These are phyloP conservation scores for Drosophila subpulchrella DNA, from an alignment of 1,140 invertebrate species.

Conservation along the genomic window DNA sequence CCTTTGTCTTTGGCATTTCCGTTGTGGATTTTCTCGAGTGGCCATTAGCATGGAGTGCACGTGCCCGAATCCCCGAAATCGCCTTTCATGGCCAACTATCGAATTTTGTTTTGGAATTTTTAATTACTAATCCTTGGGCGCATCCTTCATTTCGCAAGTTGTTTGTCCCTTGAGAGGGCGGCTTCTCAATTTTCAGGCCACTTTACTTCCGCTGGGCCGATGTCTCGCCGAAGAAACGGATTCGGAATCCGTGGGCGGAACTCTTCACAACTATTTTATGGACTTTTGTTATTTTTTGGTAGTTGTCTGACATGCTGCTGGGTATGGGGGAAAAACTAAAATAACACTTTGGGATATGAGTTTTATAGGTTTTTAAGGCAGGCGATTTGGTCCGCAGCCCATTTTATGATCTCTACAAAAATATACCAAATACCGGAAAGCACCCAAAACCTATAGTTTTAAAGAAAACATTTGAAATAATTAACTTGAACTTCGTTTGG, in stretches of 20 bases:
- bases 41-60: conserved; percentile 63
- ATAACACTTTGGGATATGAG: conserved; percentile 63
- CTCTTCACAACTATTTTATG: conserved; percentile 63
- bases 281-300: conserved; percentile 44
- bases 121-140: conserved; percentile 62
- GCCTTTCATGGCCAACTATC: not conserved
- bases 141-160: conserved; percentile 67
- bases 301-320: conserved; percentile 3
- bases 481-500: too few species aligned
- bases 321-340: conserved; percentile 49
- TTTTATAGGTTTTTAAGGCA: conserved; percentile 69
- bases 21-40: conserved; percentile 61
- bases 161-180: conserved; percentile 39
- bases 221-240: not conserved
- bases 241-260: conserved; percentile 50
- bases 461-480: not conserved
- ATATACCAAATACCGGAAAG: conserved; percentile 46
- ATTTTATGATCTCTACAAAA: conserved; percentile 56
- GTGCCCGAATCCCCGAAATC: conserved; percentile 24
- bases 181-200: conserved; percentile 50
- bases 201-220: conserved; percentile 51
- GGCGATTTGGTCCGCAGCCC: conserved; percentile 11
- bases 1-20: conserved; percentile 70
- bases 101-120: conserved; percentile 45
- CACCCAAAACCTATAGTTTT: conserved; percentile 9